These are phyloP conservation scores for Neoaliturus tenellus DNA, from an alignment of 2,888 invertebrate species.

Conservation along the genomic window DNA sequence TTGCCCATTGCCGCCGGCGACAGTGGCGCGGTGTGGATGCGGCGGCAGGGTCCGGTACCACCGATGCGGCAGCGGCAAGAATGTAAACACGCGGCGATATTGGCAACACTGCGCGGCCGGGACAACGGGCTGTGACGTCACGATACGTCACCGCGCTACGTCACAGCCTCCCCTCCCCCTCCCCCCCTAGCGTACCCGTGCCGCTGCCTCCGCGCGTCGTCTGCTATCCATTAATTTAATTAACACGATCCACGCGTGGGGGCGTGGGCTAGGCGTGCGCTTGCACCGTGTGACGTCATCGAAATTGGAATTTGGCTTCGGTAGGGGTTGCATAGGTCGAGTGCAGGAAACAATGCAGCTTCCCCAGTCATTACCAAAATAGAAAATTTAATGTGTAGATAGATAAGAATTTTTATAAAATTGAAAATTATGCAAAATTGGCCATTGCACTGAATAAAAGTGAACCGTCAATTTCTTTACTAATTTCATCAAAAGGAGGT, in stretches of 20 bases:
- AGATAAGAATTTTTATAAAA: too few relatives aligned
- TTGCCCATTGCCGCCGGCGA: background rate
- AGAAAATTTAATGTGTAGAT: too few relatives aligned
- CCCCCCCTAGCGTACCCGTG: background rate
- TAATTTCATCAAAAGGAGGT: too few relatives aligned
- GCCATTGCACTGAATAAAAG: too few relatives aligned
- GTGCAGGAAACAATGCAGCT: too few relatives aligned
- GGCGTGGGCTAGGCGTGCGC: background rate
- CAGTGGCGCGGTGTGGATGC: background rate
- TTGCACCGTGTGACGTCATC: background rate
- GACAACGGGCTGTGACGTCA: conserved; percentile 55
- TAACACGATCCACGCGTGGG: conserved; percentile 23
- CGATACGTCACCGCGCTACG: conserved; percentile 39
- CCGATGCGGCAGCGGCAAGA: conserved; percentile 23
- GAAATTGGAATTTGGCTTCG: background rate
- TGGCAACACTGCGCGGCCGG: conserved; percentile 54
- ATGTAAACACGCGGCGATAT: conserved; percentile 47
- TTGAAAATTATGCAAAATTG: too few relatives aligned
- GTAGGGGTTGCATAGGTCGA: background rate
- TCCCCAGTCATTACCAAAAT: too few relatives aligned
- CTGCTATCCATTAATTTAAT: conserved; percentile 32
- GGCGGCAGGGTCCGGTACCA: background rate
- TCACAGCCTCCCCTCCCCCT: conserved; percentile 65
- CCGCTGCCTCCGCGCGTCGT: background rate
- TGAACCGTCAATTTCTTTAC: too few relatives aligned